These are phyloP conservation scores for Spondyliosoma cantharus DNA, from an alignment of 2,797 vertebrate species.

Conservation along the genomic window DNA sequence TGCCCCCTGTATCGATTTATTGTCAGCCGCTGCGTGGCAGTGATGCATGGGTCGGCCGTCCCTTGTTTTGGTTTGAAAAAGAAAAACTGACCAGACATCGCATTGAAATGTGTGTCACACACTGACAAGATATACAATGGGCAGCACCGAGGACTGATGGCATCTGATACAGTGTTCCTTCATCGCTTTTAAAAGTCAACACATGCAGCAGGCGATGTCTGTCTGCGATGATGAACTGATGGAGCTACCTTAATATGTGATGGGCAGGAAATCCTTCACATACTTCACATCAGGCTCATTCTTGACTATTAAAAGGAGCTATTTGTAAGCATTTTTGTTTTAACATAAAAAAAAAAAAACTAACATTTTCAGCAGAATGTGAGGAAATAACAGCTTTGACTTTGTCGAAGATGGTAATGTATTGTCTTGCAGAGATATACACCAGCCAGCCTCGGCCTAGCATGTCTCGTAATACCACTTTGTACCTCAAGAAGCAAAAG, in stretches of 20 bases:
- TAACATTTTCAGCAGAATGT: too few relatives aligned
- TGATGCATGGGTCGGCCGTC: slow-evolving; percentile 63
- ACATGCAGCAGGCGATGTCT: neutral
- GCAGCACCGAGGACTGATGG: slow-evolving; percentile 61
- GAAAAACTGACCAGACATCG: slow-evolving; percentile 48
- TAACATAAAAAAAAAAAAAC: too few relatives aligned
- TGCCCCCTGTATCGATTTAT: slow-evolving; percentile 76
- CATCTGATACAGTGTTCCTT: slow-evolving; percentile 45
- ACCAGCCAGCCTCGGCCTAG: too few relatives aligned
- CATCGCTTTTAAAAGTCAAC: slow-evolving; percentile 40
- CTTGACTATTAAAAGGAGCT: neutral
- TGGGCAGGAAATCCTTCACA: slow-evolving; percentile 3
- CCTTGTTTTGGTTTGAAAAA: slow-evolving; percentile 67
- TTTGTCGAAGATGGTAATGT: too few relatives aligned
- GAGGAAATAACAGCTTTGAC: too few relatives aligned
- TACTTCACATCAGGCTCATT: slow-evolving; percentile 31
- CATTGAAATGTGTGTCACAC: slow-evolving; percentile 64
- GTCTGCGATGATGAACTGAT: slow-evolving; percentile 42
- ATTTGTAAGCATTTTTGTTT: too few relatives aligned
- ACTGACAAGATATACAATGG: slow-evolving; percentile 48
- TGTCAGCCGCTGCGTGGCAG: slow-evolving; percentile 55
- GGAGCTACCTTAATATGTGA: slow-evolving; percentile 9
- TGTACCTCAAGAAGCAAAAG: too few relatives aligned
- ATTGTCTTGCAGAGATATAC: too few relatives aligned
- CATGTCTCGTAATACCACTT: too few relatives aligned